Evolutionary conservation across 2,888 invertebrate species (phyloP).

Genomic region (Zootermopsis nevadensis): DNA sequence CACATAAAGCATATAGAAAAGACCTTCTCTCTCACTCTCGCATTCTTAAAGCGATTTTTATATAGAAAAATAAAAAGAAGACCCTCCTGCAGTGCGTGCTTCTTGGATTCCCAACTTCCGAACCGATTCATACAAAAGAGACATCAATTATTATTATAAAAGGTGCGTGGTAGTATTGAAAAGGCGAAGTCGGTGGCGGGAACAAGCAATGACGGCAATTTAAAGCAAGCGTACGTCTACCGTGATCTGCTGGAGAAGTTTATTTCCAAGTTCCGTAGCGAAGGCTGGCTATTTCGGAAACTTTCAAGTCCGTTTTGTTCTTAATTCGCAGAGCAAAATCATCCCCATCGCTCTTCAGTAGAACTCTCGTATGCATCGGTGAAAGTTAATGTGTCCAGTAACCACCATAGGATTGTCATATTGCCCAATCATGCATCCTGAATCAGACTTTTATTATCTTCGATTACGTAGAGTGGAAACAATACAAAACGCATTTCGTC

Average conservation of each 20-base stretch:
- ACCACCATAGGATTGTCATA: not conserved
- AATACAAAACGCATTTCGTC: too few species aligned
- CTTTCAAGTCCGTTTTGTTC: not conserved
- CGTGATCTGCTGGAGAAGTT: not conserved
- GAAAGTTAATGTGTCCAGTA: not conserved
- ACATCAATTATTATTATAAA: slow-evolving; percentile 48
- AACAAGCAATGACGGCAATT: slow-evolving; percentile 12
- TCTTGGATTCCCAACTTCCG: slow-evolving; percentile 16
- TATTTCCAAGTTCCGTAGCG: not conserved
- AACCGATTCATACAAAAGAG: slow-evolving; percentile 43
- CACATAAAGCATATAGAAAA: not conserved
- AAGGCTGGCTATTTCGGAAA: slow-evolving; percentile 2
- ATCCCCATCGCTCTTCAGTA: not conserved
- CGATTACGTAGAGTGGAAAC: too few species aligned
- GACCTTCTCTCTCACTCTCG: not conserved
- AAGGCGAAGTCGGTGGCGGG: not conserved
- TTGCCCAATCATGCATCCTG: not conserved
- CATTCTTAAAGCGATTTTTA: not conserved
- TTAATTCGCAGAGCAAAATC: not conserved
- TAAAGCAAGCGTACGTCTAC: slow-evolving; percentile 3
- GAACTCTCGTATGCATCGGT: not conserved
- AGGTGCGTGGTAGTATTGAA: not conserved
- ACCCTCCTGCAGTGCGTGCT: not conserved
- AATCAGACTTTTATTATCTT: not conserved
- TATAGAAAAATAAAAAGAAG: not conserved